Conservation (phyloP, 2,797 vertebrate genomes). For the Falco rusticolus region DNA sequence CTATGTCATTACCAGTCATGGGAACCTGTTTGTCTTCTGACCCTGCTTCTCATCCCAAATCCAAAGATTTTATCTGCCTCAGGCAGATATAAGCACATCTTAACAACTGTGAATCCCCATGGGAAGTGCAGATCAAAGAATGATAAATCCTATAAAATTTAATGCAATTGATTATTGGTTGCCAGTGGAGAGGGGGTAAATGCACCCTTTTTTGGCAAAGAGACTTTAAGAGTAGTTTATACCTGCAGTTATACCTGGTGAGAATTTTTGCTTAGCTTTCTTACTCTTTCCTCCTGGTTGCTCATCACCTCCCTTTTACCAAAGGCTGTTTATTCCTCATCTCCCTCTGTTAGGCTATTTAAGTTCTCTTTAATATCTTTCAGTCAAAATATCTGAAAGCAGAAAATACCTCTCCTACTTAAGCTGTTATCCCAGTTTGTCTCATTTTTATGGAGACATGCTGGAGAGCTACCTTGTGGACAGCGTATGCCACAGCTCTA, state of each 20-base stretch:
- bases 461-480: not conserved
- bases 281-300: not conserved
- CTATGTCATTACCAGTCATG: slow-evolving; percentile 9
- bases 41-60: slow-evolving; percentile 23
- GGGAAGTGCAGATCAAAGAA: not conserved
- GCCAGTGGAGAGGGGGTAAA: not conserved
- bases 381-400: not conserved
- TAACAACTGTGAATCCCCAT: not conserved
- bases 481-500: not conserved
- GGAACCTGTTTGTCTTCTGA: slow-evolving; percentile 37
- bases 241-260: not conserved
- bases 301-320: not conserved
- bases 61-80: slow-evolving; percentile 24
- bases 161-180: slow-evolving; percentile 15
- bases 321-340: not conserved
- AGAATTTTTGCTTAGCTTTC: not conserved
- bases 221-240: not conserved
- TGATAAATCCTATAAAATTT: slow-evolving; percentile 21
- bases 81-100: slow-evolving; percentile 19
- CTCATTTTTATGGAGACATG: not conserved
- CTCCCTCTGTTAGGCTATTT: not conserved
- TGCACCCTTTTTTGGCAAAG: not conserved
- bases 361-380: not conserved
- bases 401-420: not conserved
- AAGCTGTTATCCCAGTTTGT: not conserved